Evolutionary conservation across 2,888 invertebrate genomes (phyloP), one percentile per base, ranked within the genome.

Genomic region (Diplazon laetatorius): DNA sequence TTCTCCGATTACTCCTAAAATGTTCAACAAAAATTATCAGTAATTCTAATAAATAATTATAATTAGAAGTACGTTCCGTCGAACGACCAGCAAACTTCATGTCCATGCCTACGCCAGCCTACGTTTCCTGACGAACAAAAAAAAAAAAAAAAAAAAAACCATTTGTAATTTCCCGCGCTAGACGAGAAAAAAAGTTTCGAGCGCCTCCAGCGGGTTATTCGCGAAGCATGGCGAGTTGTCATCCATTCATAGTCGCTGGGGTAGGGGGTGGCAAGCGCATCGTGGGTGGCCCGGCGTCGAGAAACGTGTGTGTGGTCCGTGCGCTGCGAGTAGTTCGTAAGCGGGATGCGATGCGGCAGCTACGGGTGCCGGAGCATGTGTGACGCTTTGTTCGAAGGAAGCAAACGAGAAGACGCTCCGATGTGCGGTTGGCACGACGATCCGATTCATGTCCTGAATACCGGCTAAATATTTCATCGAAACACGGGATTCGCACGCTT

Each of bases 271-370:
- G 81, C 80, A 76, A 78, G 71, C 60, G 73, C 85, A 78, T 83
- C 86, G 88, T 88, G 88, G 88, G 88, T 88, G 89, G 88, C 80
- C 89, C 74, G 68, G 65, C 63, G 82, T 83, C 78, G 80, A 76
- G 76, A 68, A 82, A 79, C 82, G 80, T 76, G 85, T 85, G 88
- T 87, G 88, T 87, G 88, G 87, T 87, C 55, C 22, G n/a, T n/a
- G n/a, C n/a, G n/a, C n/a, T n/a, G n/a, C 87, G 82, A 81, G 81
- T 80, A 75, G 79, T 86, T 83, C 82, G 80, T 86, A 83, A 80
- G 84, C 83, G 81, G 83, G 82, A 82, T 84, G 83, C 81, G 70
- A 77, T 77, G 78, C 48, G 77, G 80, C 83, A 82, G 83, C 84
- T 68, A 85, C 82, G 78, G 82, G 76, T 42, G 59, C 68, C 52